Conservation (phyloP, 2,113 vertebrate genomes). For the Callionymus lyra region DNA sequence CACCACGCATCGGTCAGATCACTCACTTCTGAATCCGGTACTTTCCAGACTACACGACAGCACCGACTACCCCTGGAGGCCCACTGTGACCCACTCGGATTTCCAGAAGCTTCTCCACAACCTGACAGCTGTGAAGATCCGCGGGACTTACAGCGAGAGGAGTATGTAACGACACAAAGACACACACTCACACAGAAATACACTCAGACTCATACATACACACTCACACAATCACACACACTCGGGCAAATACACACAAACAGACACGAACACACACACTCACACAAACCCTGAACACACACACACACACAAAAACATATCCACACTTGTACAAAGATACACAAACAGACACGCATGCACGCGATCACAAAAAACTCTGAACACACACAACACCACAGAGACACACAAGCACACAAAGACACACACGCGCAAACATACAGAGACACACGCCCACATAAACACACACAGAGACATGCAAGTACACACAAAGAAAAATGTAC, state of each 20-base stretch:
- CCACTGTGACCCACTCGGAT: constrained; percentile 74
- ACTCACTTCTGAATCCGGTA: neutral
- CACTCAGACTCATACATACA: neutral
- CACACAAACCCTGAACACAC: neutral
- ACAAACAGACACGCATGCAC: too few relatives aligned
- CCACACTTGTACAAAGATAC: neutral
- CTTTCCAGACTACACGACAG: constrained; percentile 80
- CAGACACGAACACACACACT: neutral
- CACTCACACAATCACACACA: too few relatives aligned
- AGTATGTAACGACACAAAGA: constrained; percentile 60
- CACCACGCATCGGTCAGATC: too few relatives aligned
- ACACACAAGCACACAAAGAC: too few relatives aligned
- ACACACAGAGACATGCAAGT: neutral
- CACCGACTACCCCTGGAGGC: constrained; percentile 87
- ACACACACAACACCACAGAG: too few relatives aligned
- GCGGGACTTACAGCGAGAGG: constrained; percentile 88
- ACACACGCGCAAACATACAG: neutral
- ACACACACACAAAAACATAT: neutral
- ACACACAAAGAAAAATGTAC: too few relatives aligned
- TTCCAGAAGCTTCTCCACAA: constrained; percentile 96
- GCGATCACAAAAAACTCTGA: too few relatives aligned
- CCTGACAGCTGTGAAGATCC: constrained; percentile 88
- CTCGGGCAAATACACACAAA: too few relatives aligned
- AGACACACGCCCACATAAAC: neutral
- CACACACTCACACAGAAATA: neutral